Conservation (phyloP, 2,888 invertebrate genomes). For the Desoria tigrina region DNA sequence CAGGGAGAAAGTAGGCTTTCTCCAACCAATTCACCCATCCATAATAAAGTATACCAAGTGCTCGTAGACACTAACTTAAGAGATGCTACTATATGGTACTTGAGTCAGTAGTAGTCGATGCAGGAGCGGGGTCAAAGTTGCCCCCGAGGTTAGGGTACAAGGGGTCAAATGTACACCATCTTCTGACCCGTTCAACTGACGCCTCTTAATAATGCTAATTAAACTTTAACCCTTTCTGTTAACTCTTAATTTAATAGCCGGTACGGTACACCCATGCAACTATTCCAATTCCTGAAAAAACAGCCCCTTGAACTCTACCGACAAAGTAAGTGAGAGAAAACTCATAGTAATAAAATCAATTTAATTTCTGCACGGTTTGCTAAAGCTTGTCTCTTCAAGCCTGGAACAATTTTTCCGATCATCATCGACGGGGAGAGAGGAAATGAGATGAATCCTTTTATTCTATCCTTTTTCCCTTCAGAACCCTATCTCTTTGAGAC, state of each 20-base stretch:
- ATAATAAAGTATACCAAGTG: neutral
- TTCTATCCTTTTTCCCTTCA: too few species aligned
- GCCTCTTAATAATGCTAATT: too few species aligned
- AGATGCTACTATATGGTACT: neutral
- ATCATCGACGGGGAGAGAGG: neutral
- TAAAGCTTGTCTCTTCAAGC: constrained; percentile 17
- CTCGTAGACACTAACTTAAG: neutral
- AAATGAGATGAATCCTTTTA: neutral
- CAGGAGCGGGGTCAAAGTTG: neutral
- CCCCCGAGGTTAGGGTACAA: too few species aligned
- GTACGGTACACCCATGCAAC: too few species aligned
- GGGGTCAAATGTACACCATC: too few species aligned
- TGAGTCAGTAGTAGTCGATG: neutral
- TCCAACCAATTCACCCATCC: neutral
- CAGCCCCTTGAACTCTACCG: neutral
- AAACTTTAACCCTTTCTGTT: too few species aligned
- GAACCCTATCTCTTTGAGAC: too few species aligned
- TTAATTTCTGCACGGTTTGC: constrained; percentile 22
- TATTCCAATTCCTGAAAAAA: too few species aligned
- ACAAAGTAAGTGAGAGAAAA: constrained; percentile 20
- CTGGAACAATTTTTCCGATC: constrained; percentile 10
- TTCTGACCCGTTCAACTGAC: too few species aligned
- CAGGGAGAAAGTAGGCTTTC: neutral
- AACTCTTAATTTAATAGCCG: too few species aligned
- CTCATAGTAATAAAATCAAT: constrained; percentile 22